Base-by-base conservation (phyloP, 2,113 vertebrate genomes). In the Sterrhoptilus dennistouni region DNA sequence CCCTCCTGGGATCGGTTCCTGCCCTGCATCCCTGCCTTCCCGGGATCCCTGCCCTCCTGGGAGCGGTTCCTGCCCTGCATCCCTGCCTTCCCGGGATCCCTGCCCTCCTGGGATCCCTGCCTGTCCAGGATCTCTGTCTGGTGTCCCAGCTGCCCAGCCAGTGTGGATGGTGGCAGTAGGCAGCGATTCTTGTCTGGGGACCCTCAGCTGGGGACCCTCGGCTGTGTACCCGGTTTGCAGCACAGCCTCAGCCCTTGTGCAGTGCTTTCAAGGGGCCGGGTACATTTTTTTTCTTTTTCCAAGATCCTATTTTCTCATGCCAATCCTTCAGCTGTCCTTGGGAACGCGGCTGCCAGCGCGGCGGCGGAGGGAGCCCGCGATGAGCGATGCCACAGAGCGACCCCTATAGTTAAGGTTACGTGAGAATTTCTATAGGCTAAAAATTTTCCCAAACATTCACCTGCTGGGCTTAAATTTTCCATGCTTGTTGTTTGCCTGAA, bases 401-500 rank as follows among this genome's bases (percentile, higher is more conserved):
- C 95, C 95, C 72, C 92, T 94, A 89, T 90, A 96, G 93, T 93
- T 94, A 94, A 96, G 88, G 93, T 92, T 93, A 94, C 92, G 56
- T 4, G 90, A 45, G 90, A 86, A 86, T 83, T 95, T 95, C 95
- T 96, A 93, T 92, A 72, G 92, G 86, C 90, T 82, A 60, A 94
- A 90, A 36, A 81, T 89, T 71, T 97, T 96, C 96, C 95, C 96
- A 96, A 97, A 96, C 95, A 89, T 92, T 97, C 96, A 97, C 96
- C 96, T 97, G 96, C 96, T 96, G 93, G 80, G 96, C 88, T 95
- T 95, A 96, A 89, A 96, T 96, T 96, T 96, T 97, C 96, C 95
- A 94, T 90, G 96, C 96, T 96, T 92, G 83, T 87, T 97, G 92
- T 89, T 95, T 90, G 96, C 96, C 93, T 90, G 96, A 96, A 94